Percentiles rank a stretch among this genome's conserved stretches.
These are phyloP conservation scores for Trachelus troglodyta DNA, from an alignment of 2,888 invertebrate species.

Conservation along the genomic window DNA sequence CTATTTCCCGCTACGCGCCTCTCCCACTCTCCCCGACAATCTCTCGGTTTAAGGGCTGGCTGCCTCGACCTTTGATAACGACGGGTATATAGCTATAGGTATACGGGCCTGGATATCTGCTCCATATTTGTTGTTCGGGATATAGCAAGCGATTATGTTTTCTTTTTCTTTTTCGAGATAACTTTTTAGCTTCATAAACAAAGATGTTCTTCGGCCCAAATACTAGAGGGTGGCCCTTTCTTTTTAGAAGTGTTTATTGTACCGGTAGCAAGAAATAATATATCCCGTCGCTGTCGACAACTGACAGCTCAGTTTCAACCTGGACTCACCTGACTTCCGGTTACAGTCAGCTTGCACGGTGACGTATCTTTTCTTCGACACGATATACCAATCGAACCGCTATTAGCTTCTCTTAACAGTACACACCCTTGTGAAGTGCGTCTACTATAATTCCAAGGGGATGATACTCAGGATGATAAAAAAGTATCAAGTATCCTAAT, in stretches of 20 bases:
- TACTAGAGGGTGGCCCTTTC: not conserved
- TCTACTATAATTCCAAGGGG: not conserved
- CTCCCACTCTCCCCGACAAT: not conserved
- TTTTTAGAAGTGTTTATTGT: not conserved
- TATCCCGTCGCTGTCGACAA: not conserved
- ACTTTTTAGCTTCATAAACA: not conserved
- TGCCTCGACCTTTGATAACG: not conserved
- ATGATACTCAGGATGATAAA: not conserved
- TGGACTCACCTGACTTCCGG: no score
- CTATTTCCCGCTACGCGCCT: constrained; percentile 8
- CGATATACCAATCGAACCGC: no score
- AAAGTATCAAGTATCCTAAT: not conserved
- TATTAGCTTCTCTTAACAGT: no score
- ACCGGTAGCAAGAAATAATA: not conserved
- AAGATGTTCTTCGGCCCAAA: not conserved
- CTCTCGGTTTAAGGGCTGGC: not conserved
- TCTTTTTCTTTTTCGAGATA: not conserved
- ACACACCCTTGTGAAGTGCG: not conserved
- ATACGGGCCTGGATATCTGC: not conserved
- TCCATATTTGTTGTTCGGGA: not conserved
- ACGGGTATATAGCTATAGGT: not conserved
- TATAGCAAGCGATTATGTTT: not conserved
- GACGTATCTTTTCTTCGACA: no score
- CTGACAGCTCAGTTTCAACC: no score
- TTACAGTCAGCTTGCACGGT: no score